Evolutionary conservation across 2,888 invertebrate genomes (phyloP).

Genomic region (Sipha maydis): DNA sequence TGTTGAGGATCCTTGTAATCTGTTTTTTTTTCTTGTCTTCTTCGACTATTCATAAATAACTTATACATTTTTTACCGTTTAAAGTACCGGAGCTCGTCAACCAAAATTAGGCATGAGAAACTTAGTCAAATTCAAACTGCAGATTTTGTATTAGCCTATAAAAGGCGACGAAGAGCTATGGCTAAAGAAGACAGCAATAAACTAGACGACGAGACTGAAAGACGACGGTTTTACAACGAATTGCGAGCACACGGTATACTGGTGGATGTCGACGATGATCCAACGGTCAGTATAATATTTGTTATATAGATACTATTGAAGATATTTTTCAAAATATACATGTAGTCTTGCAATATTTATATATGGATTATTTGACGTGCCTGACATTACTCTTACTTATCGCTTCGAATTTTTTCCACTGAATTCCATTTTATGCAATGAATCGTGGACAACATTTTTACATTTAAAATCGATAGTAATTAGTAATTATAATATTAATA

Average conservation of each 20-base stretch:
- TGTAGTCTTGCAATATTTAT: neutral
- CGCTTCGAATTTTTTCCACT: too few species aligned
- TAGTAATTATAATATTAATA: too few species aligned
- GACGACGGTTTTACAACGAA: slow-evolving; percentile 25
- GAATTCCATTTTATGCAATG: too few species aligned
- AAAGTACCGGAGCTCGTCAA: neutral
- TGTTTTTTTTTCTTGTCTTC: neutral
- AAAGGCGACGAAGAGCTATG: neutral
- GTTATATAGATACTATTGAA: too few species aligned
- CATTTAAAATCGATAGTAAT: neutral
- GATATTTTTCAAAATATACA: neutral
- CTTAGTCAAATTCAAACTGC: neutral
- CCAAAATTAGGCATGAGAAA: neutral
- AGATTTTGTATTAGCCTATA: slow-evolving; percentile 48
- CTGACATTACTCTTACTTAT: neutral
- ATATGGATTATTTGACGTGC: neutral
- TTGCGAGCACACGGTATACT: slow-evolving; percentile 13
- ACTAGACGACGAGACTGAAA: neutral
- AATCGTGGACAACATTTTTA: neutral
- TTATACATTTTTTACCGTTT: neutral
- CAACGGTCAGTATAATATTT: slow-evolving; percentile 30
- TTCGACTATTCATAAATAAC: neutral
- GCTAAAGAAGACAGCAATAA: neutral
- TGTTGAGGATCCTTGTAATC: neutral
- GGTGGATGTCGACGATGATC: slow-evolving; percentile 41